These are phyloP conservation scores for Drosophila mimetica DNA, from an alignment of 2,888 invertebrate species.

Conservation along the genomic window DNA sequence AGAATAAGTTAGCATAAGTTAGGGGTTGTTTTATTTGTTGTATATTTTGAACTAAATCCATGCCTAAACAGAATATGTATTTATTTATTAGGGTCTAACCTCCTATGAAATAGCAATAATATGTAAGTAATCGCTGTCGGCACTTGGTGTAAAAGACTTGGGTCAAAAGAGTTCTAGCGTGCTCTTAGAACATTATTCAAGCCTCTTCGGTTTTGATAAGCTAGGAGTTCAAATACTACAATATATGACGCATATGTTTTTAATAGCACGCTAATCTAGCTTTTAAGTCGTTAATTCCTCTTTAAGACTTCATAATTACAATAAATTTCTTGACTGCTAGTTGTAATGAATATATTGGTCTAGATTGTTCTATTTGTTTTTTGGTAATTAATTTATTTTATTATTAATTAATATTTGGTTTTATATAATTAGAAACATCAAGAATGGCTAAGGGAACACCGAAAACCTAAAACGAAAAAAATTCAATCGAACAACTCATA, in stretches of 20 bases:
- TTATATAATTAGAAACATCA: constrained; percentile 79
- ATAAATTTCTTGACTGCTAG: background rate
- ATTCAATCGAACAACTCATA: constrained; percentile 28
- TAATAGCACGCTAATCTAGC: constrained; percentile 14
- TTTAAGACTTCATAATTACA: constrained; percentile 1
- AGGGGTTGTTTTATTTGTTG: too few relatives aligned
- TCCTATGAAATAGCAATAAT: background rate
- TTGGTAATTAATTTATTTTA: background rate
- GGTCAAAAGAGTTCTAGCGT: constrained; percentile 9
- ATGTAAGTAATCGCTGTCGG: constrained; percentile 5
- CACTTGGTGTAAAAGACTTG: constrained; percentile 1
- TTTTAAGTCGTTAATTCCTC: constrained; percentile 13
- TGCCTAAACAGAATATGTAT: background rate
- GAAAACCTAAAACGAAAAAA: constrained; percentile 58
- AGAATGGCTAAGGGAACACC: constrained; percentile 83
- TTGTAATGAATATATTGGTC: background rate
- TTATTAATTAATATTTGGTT: background rate
- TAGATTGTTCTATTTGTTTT: background rate
- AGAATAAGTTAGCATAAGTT: too few relatives aligned
- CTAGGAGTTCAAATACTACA: constrained; percentile 2
- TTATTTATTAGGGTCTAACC: background rate
- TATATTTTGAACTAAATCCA: too few relatives aligned
- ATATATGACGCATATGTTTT: constrained; percentile 1
- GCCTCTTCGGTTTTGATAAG: constrained; percentile 14
- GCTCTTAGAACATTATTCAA: constrained; percentile 15